Evolutionary conservation across 2,888 invertebrate species (phyloP).

Genomic region (Tortrix viridana): DNA sequence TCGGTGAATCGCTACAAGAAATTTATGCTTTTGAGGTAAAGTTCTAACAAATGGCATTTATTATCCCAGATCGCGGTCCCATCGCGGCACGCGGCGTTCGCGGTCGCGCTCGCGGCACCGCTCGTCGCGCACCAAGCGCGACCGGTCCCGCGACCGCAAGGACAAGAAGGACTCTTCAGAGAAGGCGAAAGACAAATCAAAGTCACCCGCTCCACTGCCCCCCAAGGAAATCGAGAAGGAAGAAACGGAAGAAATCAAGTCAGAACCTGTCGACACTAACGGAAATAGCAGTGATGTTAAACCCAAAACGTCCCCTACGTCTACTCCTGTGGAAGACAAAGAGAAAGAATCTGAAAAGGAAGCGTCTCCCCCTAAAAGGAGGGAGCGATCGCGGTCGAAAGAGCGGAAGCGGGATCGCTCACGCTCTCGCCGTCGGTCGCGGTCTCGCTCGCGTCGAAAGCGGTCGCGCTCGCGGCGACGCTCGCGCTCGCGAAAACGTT

Average conservation of each 20-base stretch:
- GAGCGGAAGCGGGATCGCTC: slow-evolving; percentile 79
- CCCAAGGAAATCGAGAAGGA: slow-evolving; percentile 49
- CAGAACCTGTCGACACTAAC: slow-evolving; percentile 63
- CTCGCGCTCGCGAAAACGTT: slow-evolving; percentile 71
- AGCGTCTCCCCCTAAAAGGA: slow-evolving; percentile 70
- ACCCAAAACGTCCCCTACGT: slow-evolving; percentile 56
- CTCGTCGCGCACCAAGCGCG: slow-evolving; percentile 79
- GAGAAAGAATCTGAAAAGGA: slow-evolving; percentile 57
- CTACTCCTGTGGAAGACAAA: slow-evolving; percentile 62
- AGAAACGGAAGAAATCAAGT: slow-evolving; percentile 61
- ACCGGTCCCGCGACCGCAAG: slow-evolving; percentile 69
- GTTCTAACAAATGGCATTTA: background rate
- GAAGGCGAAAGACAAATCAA: slow-evolving; percentile 52
- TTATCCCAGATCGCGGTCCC: slow-evolving; percentile 74
- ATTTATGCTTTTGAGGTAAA: no score
- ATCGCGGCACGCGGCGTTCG: slow-evolving; percentile 84
- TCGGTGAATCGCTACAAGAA: slow-evolving; percentile 35
- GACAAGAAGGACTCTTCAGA: slow-evolving; percentile 63
- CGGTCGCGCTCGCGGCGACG: slow-evolving; percentile 75
- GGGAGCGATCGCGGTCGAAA: slow-evolving; percentile 74
- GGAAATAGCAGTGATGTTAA: slow-evolving; percentile 61
- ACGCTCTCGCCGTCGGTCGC: slow-evolving; percentile 85
- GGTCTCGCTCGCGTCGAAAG: slow-evolving; percentile 80
- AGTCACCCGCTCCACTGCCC: slow-evolving; percentile 44
- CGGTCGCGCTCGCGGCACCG: slow-evolving; percentile 82